Evolutionary conservation across 2,113 vertebrate species (phyloP).

Genomic region (Astatotilapia flaviijosephi): DNA sequence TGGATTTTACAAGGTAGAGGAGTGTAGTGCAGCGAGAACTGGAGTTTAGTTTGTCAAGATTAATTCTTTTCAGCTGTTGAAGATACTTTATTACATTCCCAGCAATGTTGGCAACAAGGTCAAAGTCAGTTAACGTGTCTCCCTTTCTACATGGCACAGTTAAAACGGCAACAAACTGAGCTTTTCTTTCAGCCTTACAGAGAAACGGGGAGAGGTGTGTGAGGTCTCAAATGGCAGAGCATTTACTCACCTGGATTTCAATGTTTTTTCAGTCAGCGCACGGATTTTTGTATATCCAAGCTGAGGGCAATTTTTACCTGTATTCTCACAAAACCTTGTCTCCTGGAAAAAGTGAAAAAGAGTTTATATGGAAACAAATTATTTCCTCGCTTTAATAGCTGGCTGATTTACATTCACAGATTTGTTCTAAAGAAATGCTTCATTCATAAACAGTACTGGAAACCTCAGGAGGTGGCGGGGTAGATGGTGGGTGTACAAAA

Average conservation of each 20-base stretch:
- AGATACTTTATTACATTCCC: background rate
- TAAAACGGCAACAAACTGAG: background rate
- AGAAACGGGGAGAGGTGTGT: background rate
- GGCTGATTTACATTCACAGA: background rate
- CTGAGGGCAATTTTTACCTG: background rate
- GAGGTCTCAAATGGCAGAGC: background rate
- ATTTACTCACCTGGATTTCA: background rate
- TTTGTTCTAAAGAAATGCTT: background rate
- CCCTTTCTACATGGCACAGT: background rate
- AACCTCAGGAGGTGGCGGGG: background rate
- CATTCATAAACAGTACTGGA: background rate
- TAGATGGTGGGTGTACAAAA: background rate
- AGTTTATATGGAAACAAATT: background rate
- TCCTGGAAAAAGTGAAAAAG: background rate
- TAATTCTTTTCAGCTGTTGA: background rate
- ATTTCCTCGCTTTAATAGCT: background rate
- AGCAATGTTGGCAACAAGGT: background rate
- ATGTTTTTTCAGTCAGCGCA: background rate
- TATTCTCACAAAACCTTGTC: background rate
- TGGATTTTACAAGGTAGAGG: constrained; percentile 38
- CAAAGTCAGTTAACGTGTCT: background rate
- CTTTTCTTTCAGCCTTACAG: background rate
- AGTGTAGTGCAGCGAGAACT: background rate
- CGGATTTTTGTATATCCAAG: background rate
- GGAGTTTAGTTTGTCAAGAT: background rate